A percentile compares a stretch with the other conserved stretches of the same genome.
Evolutionary conservation across 2,888 invertebrate genomes (phyloP).

Genomic region (Pterostichus madidus): DNA sequence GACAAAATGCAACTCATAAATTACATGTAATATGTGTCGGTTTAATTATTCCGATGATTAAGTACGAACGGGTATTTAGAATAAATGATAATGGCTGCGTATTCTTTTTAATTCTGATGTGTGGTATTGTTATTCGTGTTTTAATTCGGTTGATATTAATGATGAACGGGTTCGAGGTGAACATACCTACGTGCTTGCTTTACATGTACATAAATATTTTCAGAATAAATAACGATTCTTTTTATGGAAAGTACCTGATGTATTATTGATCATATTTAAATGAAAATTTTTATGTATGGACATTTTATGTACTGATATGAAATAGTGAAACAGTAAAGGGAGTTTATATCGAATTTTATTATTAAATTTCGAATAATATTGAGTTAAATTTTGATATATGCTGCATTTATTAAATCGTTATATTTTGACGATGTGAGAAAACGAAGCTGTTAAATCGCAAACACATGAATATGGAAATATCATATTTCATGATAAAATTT

Average conservation of each 20-base stretch:
- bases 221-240: constrained; percentile 13
- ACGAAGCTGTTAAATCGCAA: too few species aligned
- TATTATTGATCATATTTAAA: constrained; percentile 52
- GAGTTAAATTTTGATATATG: too few species aligned
- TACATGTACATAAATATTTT: constrained; percentile 50
- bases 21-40: constrained; percentile 54
- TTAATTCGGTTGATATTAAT: constrained; percentile 59
- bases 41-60: constrained; percentile 61
- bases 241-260: constrained; percentile 30
- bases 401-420: too few species aligned
- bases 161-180: constrained; percentile 43
- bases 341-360: too few species aligned
- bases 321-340: too few species aligned
- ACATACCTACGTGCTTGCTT: constrained; percentile 29
- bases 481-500: too few species aligned
- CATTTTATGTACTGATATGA: background rate
- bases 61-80: constrained; percentile 48
- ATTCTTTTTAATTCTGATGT: constrained; percentile 42
- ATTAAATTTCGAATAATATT: too few species aligned
- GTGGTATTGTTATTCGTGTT: constrained; percentile 43
- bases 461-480: too few species aligned
- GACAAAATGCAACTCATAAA: constrained; percentile 58
- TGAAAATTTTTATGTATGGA: constrained; percentile 1
- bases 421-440: too few species aligned
- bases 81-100: constrained; percentile 55